Conservation (phyloP, 2,113 vertebrate genomes). For the Bufo gargarizans region DNA sequence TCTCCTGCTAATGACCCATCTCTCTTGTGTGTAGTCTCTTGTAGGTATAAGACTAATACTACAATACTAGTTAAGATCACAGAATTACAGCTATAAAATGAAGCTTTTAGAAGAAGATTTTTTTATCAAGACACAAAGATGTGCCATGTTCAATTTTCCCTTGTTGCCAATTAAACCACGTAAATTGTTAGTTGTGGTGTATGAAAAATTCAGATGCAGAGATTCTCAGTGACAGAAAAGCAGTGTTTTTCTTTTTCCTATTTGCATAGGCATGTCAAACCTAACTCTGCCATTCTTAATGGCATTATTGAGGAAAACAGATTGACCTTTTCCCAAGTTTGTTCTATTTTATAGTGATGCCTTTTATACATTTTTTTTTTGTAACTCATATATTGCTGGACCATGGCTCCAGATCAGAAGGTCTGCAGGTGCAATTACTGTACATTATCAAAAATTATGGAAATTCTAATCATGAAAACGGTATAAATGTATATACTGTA, state of each 20-base stretch:
- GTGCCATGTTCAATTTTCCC: slow-evolving; percentile 61
- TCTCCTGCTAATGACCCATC: neutral
- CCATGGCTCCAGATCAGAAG: neutral
- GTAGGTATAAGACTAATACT: neutral
- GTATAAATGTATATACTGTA: neutral
- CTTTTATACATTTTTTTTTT: neutral
- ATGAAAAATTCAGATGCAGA: slow-evolving; percentile 62
- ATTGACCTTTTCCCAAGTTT: slow-evolving; percentile 74
- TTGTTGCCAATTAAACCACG: slow-evolving; percentile 66
- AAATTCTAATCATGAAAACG: neutral
- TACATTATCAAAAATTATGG: neutral
- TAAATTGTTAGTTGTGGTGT: slow-evolving; percentile 63
- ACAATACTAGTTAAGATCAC: neutral
- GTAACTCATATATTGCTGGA: slow-evolving; percentile 10
- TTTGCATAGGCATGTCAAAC: slow-evolving; percentile 72
- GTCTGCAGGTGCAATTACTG: neutral
- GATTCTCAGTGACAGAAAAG: slow-evolving; percentile 65
- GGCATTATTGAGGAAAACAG: slow-evolving; percentile 66
- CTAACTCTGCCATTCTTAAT: slow-evolving; percentile 65
- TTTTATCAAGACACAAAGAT: slow-evolving; percentile 58
- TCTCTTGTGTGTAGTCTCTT: neutral
- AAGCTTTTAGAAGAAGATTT: no score
- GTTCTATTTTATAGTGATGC: slow-evolving; percentile 63
- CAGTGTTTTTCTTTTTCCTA: slow-evolving; percentile 59
- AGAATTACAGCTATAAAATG: neutral